Evolutionary conservation across 2,888 invertebrate species (phyloP), one percentile per base, ranked within the genome.

Genomic region (Orthosia cruda): DNA sequence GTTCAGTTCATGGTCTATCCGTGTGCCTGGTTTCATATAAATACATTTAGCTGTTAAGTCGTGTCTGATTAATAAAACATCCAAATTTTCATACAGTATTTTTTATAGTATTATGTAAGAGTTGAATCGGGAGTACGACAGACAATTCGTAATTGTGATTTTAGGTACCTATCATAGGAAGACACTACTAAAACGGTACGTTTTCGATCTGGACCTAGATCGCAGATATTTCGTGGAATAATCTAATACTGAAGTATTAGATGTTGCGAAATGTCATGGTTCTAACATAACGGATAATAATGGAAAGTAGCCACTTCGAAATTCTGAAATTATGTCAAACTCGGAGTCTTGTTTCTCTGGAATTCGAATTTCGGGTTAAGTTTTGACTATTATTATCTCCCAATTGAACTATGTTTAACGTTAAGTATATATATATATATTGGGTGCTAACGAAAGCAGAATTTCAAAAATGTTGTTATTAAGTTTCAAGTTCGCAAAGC

Each of bases 341-440:
- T 47, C n/a, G 16, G 16, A 11, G 26, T 32, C 13, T 32, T 32
- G 20, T 13, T 32, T 45, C 12, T 50, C 12, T 45, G 23, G 20
- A 20, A 26, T 49, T 0, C 0, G 0, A 45, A 12, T n/a, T 0
- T 1, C 23, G 3, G 3, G 13, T 13, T 9, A 23, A 55, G 1
- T 32, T 26, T 18, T 20, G 3, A 18, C 18, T 18, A 57, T 55
- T 15, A 26, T n/a, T 70, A 13, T 20, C 15, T 32, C 3, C n/a
- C 12, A 13, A 57, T 23, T 71, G 15, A 72, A 40, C n/a, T n/a
- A 4, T 15, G 4, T n/a, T 26, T 70, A 16, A n/a, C n/a, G 5
- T 23, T 16, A 5, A 54, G 40, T 18, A 26, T n/a, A n/a, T n/a
- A n/a, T n/a, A n/a, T n/a, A n/a, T n/a, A n/a, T 32, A 32, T 32